These are phyloP conservation scores for Cephus pulcher DNA, from an alignment of 2,888 invertebrate genomes.

Conservation along the genomic window DNA sequence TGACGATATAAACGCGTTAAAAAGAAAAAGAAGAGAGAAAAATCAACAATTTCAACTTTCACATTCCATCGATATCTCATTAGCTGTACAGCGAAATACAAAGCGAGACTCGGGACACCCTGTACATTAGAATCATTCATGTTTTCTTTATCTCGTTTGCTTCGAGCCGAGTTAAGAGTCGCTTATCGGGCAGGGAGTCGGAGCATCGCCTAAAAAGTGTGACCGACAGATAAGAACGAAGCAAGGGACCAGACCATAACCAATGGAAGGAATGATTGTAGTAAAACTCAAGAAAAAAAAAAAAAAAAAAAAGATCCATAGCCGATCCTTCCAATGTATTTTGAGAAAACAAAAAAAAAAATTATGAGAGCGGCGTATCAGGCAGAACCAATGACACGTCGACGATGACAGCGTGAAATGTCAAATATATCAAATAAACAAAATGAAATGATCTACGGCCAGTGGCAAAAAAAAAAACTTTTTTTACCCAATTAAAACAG, in stretches of 20 bases:
- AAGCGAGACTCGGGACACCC: not conserved
- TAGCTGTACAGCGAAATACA: not conserved
- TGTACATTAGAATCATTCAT: not conserved
- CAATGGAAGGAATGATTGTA: not conserved
- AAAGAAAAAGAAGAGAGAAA: not conserved
- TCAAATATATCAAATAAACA: not conserved
- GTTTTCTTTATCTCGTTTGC: not conserved
- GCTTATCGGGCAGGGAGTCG: not conserved
- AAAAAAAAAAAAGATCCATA: too few relatives aligned
- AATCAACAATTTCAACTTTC: not conserved
- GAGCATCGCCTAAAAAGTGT: not conserved
- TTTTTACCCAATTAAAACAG: not conserved
- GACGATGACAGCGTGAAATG: not conserved
- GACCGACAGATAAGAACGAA: not conserved
- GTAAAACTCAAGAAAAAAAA: not conserved
- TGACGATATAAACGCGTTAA: too few relatives aligned
- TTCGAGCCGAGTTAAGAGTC: not conserved
- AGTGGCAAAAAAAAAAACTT: not conserved
- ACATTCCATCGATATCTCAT: not conserved
- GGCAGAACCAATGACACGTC: constrained; percentile 51
- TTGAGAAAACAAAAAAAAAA: constrained; percentile 18
- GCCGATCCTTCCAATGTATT: not conserved
- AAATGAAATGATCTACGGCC: not conserved
- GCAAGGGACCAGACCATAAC: not conserved
- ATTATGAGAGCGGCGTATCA: constrained; percentile 60